Percentiles rank a stretch among this genome's conserved stretches.
These are phyloP conservation scores for Caenorhabditis wallacei DNA, from an alignment of 2,888 invertebrate genomes.

Conservation along the genomic window DNA sequence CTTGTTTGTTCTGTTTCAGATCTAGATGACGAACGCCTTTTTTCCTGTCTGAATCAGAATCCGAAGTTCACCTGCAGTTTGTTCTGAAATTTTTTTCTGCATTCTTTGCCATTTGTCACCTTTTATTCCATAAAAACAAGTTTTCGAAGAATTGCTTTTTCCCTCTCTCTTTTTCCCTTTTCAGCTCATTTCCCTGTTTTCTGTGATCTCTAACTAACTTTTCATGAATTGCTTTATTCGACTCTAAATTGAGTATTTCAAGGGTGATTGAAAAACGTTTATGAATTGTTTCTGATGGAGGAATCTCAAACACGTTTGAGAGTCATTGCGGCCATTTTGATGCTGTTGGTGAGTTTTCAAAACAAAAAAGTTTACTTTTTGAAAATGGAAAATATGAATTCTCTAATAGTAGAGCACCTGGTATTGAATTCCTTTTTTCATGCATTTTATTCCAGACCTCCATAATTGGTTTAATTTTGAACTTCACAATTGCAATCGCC, in stretches of 20 bases:
- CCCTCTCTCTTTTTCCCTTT: conserved; percentile 10
- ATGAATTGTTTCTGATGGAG: conserved; percentile 16
- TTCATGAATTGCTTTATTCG: neutral
- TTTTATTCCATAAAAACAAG: conserved; percentile 8
- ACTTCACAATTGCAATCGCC: conserved; percentile 23
- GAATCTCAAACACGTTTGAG: conserved; percentile 15
- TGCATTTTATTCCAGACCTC: conserved; percentile 23
- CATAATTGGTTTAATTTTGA: conserved; percentile 27
- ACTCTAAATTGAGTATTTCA: neutral
- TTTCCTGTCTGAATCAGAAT: conserved; percentile 4
- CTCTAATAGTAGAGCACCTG: no score
- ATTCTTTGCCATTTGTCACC: neutral
- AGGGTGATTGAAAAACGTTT: no score
- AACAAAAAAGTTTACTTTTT: no score
- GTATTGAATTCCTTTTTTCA: neutral
- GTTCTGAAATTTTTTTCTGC: neutral
- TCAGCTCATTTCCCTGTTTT: conserved; percentile 13
- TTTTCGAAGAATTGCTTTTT: neutral
- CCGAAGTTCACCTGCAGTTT: conserved; percentile 13
- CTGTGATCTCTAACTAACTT: neutral
- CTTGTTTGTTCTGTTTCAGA: neutral
- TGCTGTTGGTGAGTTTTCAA: conserved; percentile 39
- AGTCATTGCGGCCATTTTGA: conserved; percentile 21
- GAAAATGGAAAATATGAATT: neutral
- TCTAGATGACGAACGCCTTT: neutral